Evolutionary conservation across 2,888 invertebrate genomes (phyloP), one percentile per base, ranked within the genome.

Genomic region (Petrolisthes manimaculis): DNA sequence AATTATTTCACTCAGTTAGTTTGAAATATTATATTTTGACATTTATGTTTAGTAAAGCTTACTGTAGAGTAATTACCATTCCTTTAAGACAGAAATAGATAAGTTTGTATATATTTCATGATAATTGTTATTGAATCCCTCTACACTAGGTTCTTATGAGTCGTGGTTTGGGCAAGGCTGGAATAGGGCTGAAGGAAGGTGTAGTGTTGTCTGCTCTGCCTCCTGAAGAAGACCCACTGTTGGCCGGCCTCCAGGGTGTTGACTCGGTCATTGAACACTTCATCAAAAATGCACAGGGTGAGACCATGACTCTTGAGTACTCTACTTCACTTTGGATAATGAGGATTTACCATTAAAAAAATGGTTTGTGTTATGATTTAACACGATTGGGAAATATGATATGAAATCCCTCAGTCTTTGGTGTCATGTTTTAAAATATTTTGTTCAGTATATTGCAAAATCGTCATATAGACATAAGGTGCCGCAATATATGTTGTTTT

Each of bases 241-340:
- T 89, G 79, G 83, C 88, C 18, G 81, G 89, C 55, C 86, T 91
- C 8, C 89, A 88, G 21, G 89, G 88, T 8, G 85, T 89, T 21
- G 90, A 91, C 75, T 83, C 84, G 24, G 86, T 91, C 78, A 88
- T 91, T 75, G 90, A 91, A 56, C 90, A 91, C 74, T 89, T 91
- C 82, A 83, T 91, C 37, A 88, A 89, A 74, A 89, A 89, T 53
- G 89, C 89, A 53, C 89, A 88, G 82, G 90, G 90, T 90, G 71
- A 83, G 83, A 51, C 12, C 37, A 2, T 79, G 54, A 12, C 53
- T 6, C 79, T 51, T 79, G 75, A 79, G 77, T 77, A 69, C 69
- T 69, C 14, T n/a, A 69, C n/a, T 69, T 14, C 14, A 18, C n/a
- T 69, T 69, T 69, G 69, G 14, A 14, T 69, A 14, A 69, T 69